A percentile compares a stretch with the other conserved stretches of the same genome.
phyloP scores from a whole-genome alignment of 2,888 invertebrate species.

The Anorthoa munda region DNA sequence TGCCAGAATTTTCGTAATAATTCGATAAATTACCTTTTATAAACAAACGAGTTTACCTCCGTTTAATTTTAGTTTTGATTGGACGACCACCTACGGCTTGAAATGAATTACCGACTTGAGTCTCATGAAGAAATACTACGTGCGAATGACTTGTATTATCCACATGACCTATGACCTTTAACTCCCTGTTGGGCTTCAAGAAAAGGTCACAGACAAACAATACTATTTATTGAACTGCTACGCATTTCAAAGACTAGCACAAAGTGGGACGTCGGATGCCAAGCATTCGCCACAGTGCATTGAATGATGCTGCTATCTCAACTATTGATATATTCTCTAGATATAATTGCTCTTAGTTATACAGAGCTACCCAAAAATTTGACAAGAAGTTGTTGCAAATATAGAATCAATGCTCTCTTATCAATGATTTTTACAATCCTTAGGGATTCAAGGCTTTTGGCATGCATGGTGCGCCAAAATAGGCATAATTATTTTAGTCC shows the following conservation, averaged over 20 bases:
- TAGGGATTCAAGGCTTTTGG: no score
- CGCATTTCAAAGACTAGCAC: slow-evolving; percentile 43
- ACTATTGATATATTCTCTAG: slow-evolving; percentile 24
- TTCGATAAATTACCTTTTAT: no score
- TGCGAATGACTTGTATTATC: not conserved
- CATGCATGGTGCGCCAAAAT: not conserved
- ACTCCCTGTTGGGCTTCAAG: slow-evolving; percentile 3
- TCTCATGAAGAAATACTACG: not conserved
- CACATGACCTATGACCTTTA: slow-evolving; percentile 9
- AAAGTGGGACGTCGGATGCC: slow-evolving; percentile 43
- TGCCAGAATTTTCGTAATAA: no score
- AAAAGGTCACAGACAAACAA: slow-evolving; percentile 44
- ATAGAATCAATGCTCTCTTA: not conserved
- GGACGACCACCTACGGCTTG: not conserved
- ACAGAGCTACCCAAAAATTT: not conserved
- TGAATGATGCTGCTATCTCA: slow-evolving; percentile 46
- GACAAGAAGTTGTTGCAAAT: not conserved
- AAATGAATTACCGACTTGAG: not conserved
- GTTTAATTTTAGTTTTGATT: no score
- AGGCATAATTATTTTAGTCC: not conserved
- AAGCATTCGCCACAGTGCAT: slow-evolving; percentile 57
- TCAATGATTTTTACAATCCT: no score
- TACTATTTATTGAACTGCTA: slow-evolving; percentile 50
- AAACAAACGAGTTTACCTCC: no score
- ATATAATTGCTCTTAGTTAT: slow-evolving; percentile 5